These are phyloP conservation scores for Salvator merianae DNA, from an alignment of 2,113 vertebrate species.

Conservation along the genomic window DNA sequence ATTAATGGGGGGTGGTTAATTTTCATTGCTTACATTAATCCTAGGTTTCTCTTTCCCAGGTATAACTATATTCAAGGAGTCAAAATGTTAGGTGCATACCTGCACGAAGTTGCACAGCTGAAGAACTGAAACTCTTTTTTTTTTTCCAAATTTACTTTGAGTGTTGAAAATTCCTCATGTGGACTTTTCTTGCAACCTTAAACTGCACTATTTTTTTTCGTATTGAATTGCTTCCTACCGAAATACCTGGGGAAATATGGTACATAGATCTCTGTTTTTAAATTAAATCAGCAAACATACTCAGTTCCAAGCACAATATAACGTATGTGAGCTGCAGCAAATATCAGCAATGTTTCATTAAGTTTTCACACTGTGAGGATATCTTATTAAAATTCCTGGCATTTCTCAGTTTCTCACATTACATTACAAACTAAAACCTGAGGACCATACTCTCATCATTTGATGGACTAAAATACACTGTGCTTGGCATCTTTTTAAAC, in stretches of 20 bases:
- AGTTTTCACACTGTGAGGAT: neutral
- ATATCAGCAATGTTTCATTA: neutral
- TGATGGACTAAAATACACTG: neutral
- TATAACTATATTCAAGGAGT: slow-evolving; percentile 92
- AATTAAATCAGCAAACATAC: neutral
- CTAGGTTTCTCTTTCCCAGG: slow-evolving; percentile 68
- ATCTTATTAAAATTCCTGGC: neutral
- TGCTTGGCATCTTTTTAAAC: neutral
- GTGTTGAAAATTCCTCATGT: neutral
- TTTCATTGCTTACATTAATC: neutral
- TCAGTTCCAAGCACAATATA: neutral
- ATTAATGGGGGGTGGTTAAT: neutral
- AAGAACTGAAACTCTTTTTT: slow-evolving; percentile 51
- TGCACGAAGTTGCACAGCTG: slow-evolving; percentile 91
- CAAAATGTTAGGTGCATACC: slow-evolving; percentile 92
- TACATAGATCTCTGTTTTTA: neutral
- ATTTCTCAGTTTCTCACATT: neutral
- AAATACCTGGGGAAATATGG: neutral
- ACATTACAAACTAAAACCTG: neutral
- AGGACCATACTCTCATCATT: neutral
- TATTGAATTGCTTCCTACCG: neutral
- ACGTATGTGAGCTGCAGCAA: neutral
- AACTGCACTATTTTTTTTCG: slow-evolving; percentile 11
- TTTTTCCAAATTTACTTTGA: neutral
- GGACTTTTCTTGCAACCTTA: neutral